Evolutionary conservation across 2,113 vertebrate species (phyloP).

Genomic region (Lucifuga dentata): DNA sequence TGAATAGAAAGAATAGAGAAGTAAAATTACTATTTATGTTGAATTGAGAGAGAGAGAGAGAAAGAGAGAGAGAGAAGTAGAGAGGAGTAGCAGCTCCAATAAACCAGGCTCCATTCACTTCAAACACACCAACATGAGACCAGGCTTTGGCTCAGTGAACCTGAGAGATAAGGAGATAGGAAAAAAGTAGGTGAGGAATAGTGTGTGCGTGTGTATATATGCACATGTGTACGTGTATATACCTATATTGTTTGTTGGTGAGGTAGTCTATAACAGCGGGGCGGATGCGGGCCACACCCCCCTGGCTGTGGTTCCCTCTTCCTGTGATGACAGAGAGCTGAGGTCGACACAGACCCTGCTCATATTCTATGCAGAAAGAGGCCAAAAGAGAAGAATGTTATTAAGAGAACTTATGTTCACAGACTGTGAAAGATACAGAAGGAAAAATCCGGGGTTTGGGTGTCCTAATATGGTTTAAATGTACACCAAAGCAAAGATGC

Average conservation of each 20-base stretch:
- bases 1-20: not conserved
- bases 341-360: slow-evolving; percentile 87
- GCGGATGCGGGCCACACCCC: slow-evolving; percentile 95
- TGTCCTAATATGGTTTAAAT: too few relatives aligned
- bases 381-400: slow-evolving; percentile 42
- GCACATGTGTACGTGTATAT: slow-evolving; percentile 26
- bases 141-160: slow-evolving; percentile 91
- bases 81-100: slow-evolving; percentile 31
- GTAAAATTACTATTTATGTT: too few relatives aligned
- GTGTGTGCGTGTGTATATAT: slow-evolving; percentile 10
- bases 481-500: too few relatives aligned
- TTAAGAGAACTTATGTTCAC: not conserved
- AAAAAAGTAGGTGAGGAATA: slow-evolving; percentile 36
- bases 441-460: too few relatives aligned
- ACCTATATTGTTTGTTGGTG: slow-evolving; percentile 92
- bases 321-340: slow-evolving; percentile 96
- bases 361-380: slow-evolving; percentile 86
- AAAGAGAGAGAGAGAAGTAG: not conserved
- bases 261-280: slow-evolving; percentile 96
- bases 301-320: slow-evolving; percentile 97
- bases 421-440: not conserved
- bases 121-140: slow-evolving; percentile 89
- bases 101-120: slow-evolving; percentile 73
- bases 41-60: not conserved
- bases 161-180: slow-evolving; percentile 77